A percentile compares a stretch with the other conserved stretches of the same genome.
Evolutionary conservation across 2,113 vertebrate genomes (phyloP).

Genomic region (Heterocephalus glaber): DNA sequence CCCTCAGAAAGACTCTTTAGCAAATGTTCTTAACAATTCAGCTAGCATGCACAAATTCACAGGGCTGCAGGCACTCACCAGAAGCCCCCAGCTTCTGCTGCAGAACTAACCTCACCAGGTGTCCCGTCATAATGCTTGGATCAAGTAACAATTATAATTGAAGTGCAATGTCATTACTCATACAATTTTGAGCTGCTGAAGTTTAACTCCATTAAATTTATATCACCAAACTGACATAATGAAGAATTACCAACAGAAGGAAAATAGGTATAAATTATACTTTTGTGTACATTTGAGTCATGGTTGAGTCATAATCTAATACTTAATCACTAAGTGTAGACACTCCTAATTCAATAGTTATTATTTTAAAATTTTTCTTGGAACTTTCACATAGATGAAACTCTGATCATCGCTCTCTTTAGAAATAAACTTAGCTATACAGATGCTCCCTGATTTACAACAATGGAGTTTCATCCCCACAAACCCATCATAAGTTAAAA

Average conservation of each 20-base stretch:
- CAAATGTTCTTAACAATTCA: background rate
- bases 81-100: background rate
- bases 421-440: background rate
- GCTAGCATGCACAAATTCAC: background rate
- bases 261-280: background rate
- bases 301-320: background rate
- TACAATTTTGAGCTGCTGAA: background rate
- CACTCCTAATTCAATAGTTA: background rate
- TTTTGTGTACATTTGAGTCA: conserved; percentile 37
- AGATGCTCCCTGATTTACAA: background rate
- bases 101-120: background rate
- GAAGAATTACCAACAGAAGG: conserved; percentile 42
- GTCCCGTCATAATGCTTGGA: background rate
- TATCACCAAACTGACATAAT: background rate
- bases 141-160: background rate
- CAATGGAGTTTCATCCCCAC: background rate
- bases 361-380: background rate
- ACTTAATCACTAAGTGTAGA: conserved; percentile 27
- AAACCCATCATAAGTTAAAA: background rate
- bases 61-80: background rate
- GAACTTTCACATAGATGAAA: background rate
- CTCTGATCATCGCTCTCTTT: background rate
- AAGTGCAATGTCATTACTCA: background rate
- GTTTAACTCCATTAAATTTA: conserved; percentile 39
- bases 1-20: background rate